These are phyloP conservation scores for Athene cunicularia DNA, from an alignment of 2,113 vertebrate genomes.

Conservation along the genomic window DNA sequence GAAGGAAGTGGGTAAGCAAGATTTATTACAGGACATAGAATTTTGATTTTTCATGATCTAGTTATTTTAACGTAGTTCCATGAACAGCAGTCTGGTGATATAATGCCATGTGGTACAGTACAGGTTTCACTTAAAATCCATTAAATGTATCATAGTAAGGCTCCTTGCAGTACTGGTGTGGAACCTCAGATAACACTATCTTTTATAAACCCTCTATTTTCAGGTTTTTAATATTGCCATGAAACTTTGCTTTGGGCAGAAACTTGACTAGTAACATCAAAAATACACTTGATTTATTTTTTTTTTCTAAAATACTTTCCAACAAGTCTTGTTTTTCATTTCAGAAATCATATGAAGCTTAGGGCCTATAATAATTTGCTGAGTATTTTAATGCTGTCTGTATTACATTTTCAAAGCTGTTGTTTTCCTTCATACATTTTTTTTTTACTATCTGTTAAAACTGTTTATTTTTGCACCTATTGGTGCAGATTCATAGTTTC, in stretches of 20 bases:
- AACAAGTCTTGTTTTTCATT: not conserved
- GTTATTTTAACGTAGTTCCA: not conserved
- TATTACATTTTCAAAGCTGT: not conserved
- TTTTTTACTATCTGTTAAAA: not conserved
- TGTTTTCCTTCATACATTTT: not conserved
- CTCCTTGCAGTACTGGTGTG: not conserved
- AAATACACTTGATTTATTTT: not conserved
- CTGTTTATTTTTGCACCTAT: not conserved
- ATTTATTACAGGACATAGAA: not conserved
- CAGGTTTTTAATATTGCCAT: not conserved
- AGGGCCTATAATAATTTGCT: not conserved
- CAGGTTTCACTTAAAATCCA: slow-evolving; percentile 8
- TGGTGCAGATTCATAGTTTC: not conserved
- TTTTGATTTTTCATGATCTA: not conserved
- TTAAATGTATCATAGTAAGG: not conserved
- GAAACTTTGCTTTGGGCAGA: not conserved
- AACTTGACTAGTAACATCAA: not conserved
- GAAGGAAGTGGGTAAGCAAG: not conserved
- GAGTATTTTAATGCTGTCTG: not conserved
- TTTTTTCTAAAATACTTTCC: not conserved
- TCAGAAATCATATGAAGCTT: not conserved
- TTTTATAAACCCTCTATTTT: not conserved
- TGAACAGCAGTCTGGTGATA: not conserved
- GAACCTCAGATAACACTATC: not conserved
- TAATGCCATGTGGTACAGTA: not conserved